Evolutionary conservation across 2,888 invertebrate species (phyloP), one percentile per base, ranked within the genome.

Genomic region (Agonopterix arenella): DNA sequence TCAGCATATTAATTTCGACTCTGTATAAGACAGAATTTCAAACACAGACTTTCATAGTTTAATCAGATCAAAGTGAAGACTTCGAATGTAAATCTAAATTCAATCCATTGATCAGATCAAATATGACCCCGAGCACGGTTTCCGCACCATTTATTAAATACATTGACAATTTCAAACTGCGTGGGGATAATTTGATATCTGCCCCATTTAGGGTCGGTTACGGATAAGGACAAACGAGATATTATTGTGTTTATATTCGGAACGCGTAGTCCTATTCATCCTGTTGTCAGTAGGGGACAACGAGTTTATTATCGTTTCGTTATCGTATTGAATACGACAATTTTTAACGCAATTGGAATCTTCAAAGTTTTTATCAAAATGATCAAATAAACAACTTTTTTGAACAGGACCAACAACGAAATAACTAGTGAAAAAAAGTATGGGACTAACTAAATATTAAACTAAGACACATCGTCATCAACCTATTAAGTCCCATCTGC

Each of bases 161-260:
- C 49, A 55, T 59, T 59, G 60, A 51, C 59, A 60, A 53, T 52
- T 60, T 50, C 54, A 53, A 59, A 59, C 52, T 54, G 53, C 47
- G 49, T 43, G 46, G 57, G 58, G 57, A 56, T 61, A 61, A 64
- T 61, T 57, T 53, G 58, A 58, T 62, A 58, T 57, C 55, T 49
- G 36, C 45, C 53, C 56, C 56, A 56, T 61, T 60, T 54, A 53
- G 58, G 58, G 51, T 57, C 54, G 53, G 52, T 57, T 53, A 48
- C 53, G 54, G 50, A 57, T 56, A 58, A 54, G 54, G 50, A 57
- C 57, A 58, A 54, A 54, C 55, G 44, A 51, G 13, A 43, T 53
- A 53, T 54, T 55, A 55, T 52, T 48, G 52, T 53, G 49, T 63
- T 60, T 57, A 50, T 61, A 61, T 61, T 61, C 59, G 45, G 47